Conservation (phyloP, 1,140 invertebrate genomes). For the Micrasema longulum region DNA sequence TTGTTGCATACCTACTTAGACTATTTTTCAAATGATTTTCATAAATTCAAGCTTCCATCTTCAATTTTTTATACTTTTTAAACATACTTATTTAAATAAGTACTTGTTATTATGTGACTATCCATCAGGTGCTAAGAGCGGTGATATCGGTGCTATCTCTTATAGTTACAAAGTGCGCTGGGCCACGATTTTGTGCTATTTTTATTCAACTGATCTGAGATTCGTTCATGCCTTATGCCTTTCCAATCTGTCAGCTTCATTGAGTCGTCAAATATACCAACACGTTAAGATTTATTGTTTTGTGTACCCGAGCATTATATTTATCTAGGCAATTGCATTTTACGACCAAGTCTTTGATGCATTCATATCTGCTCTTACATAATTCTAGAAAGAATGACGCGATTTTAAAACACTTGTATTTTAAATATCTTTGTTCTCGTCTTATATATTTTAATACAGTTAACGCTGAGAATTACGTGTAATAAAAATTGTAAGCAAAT, state of each 20-base stretch:
- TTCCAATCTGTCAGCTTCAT: background rate
- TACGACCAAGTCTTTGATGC: background rate
- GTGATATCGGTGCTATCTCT: background rate
- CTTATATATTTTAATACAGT: too few species aligned
- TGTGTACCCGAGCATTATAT: background rate
- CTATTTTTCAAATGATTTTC: too few species aligned
- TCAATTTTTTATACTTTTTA: too few species aligned
- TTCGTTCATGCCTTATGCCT: background rate
- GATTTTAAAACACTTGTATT: too few species aligned
- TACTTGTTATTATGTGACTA: conserved; percentile 22
- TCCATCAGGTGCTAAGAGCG: conserved; percentile 10
- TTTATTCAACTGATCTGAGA: conserved; percentile 7
- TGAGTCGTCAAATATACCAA: background rate
- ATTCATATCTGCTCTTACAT: background rate
- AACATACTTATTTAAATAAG: too few species aligned
- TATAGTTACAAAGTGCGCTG: background rate
- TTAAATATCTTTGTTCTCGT: too few species aligned
- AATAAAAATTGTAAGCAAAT: too few species aligned
- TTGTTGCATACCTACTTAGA: too few species aligned
- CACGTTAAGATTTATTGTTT: background rate
- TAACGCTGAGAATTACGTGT: too few species aligned
- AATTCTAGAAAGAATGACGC: too few species aligned
- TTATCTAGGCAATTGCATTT: background rate
- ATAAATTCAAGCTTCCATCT: too few species aligned
- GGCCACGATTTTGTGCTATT: conserved; percentile 21